Base-by-base conservation (phyloP, 2,888 invertebrate genomes). In the Zeuzera pyrina region DNA sequence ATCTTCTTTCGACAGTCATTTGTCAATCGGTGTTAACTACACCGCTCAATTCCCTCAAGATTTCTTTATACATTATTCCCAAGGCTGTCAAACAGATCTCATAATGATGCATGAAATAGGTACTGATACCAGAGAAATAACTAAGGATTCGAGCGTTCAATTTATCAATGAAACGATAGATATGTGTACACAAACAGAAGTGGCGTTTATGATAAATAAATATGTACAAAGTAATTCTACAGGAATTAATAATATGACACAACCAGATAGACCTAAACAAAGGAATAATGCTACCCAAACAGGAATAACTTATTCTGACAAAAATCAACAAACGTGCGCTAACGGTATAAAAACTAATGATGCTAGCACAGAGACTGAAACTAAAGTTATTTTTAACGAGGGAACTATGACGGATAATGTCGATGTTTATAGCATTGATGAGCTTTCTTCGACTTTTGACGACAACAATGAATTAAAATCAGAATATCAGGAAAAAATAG, bases 51-150 rank as follows among this genome's bases (percentile, higher is more conserved):
- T 68, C 15, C 81, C 81, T 7, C 71, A 78, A 54, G 81, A 84
- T 52, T 39, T 52, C 22, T 38, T 65, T 26, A 42, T 50, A 33
- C 59, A 51, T 38, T 81, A 67, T 51, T 77, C 76, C 14, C 63
- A 77, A 50, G 78, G 78, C 24, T 69, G 64, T 48, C 84, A 84
- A 57, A 84, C 84, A 12, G 74, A 84, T 41, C 44, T 60, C 3
- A 40, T 84, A 34, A 56, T 79, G 60, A 47, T 62, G 26, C 64
- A 73, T 30, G 84, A 85, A 45, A 59, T 63, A 16, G 65, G 58
- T 21, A 74, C 64, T 6, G 78, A 83, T 23, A 83, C 79, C 15
- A 60, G 49, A 42, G 78, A 70, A 54, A 63, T 72, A 25, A 71
- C 69, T 33, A 47, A 79, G 34, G 76, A 84, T 45, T 74, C 68